These are phyloP conservation scores for Drosophila littoralis DNA, from an alignment of 1,140 invertebrate species.

Conservation along the genomic window DNA sequence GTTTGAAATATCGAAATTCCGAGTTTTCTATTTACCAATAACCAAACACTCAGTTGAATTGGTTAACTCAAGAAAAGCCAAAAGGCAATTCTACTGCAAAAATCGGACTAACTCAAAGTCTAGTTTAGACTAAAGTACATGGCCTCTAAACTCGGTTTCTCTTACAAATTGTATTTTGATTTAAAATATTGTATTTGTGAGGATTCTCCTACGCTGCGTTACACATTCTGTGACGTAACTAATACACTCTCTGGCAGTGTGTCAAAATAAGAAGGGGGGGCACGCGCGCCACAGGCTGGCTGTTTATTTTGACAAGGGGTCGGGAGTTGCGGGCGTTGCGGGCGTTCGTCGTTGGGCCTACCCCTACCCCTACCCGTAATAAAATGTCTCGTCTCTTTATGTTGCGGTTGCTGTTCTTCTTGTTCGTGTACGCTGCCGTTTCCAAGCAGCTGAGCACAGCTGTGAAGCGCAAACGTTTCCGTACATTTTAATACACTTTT, in stretches of 20 bases:
- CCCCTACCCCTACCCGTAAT: slow-evolving; percentile 14
- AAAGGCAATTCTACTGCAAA: too few species aligned
- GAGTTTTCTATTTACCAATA: too few species aligned
- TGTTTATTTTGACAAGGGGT: slow-evolving; percentile 37
- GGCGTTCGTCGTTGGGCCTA: slow-evolving; percentile 8
- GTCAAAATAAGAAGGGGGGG: slow-evolving; percentile 15
- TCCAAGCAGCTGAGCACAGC: slow-evolving; percentile 78
- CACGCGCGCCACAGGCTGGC: slow-evolving; percentile 39
- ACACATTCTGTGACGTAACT: not conserved
- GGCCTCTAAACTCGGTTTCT: too few species aligned
- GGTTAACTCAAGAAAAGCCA: too few species aligned
- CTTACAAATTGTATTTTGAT: too few species aligned
- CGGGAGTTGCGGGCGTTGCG: not conserved
- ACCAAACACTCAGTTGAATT: too few species aligned
- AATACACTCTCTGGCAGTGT: not conserved
- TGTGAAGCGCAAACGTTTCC: slow-evolving; percentile 61
- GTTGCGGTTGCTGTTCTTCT: slow-evolving; percentile 62
- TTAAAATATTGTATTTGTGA: too few species aligned
- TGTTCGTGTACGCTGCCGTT: slow-evolving; percentile 59
- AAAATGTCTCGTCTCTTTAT: slow-evolving; percentile 40
- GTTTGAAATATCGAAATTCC: too few species aligned
- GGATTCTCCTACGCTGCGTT: too few species aligned
- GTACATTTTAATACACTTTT: slow-evolving; percentile 79
- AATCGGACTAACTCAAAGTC: too few species aligned
- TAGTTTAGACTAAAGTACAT: too few species aligned